Evolutionary conservation across 2,113 vertebrate species (phyloP).

Genomic region (Centropus bengalensis): DNA sequence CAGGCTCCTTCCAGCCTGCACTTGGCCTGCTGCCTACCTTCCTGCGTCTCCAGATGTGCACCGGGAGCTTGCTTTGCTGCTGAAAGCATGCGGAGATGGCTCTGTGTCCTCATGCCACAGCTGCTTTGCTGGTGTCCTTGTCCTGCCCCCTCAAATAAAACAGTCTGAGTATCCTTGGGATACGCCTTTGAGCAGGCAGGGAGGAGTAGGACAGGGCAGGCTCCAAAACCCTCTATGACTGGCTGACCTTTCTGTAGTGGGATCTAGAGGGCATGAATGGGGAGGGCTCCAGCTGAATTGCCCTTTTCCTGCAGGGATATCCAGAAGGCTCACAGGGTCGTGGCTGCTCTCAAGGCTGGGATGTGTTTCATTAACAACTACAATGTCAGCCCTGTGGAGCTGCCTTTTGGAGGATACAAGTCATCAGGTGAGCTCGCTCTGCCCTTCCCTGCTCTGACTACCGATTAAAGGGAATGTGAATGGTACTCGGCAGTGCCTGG

Average conservation of each 20-base stretch:
- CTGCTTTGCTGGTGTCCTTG: not conserved
- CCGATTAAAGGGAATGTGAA: not conserved
- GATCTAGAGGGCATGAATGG: not conserved
- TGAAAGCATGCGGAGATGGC: not conserved
- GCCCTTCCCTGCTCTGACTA: not conserved
- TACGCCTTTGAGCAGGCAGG: not conserved
- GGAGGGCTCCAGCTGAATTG: not conserved
- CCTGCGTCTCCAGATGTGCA: not conserved
- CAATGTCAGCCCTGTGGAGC: slow-evolving; percentile 85
- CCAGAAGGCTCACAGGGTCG: slow-evolving; percentile 91
- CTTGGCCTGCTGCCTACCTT: not conserved
- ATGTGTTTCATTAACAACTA: slow-evolving; percentile 98
- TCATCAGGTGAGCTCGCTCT: slow-evolving; percentile 85
- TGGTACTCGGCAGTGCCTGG: not conserved
- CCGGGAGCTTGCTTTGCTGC: not conserved
- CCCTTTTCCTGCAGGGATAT: slow-evolving; percentile 82
- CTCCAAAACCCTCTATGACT: not conserved
- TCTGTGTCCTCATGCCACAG: not conserved
- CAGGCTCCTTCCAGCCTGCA: not conserved
- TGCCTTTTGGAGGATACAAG: slow-evolving; percentile 97
- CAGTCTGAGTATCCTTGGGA: not conserved
- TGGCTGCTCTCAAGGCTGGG: slow-evolving; percentile 87
- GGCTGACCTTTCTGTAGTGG: not conserved
- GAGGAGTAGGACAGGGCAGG: not conserved
- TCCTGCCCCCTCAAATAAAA: not conserved